phyloP scores from a whole-genome alignment of 2,113 vertebrate species.

The Chionodraco myersi region DNA sequence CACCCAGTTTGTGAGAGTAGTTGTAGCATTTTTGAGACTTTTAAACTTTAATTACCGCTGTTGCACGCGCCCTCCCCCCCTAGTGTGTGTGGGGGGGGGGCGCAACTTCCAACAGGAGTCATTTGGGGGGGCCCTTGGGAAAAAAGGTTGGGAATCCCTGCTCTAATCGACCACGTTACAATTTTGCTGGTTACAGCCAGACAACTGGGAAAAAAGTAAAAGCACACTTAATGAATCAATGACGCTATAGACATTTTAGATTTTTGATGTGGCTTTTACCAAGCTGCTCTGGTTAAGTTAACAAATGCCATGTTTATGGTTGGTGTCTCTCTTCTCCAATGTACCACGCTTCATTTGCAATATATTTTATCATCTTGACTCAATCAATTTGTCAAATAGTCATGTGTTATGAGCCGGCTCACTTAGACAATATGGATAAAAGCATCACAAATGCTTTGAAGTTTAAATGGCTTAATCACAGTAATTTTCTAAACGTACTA shows the following conservation, averaged over 20 bases:
- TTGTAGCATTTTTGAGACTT: too few relatives aligned
- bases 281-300: neutral
- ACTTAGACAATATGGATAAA: too few relatives aligned
- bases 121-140: too few relatives aligned
- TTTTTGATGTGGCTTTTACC: neutral
- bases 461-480: too few relatives aligned
- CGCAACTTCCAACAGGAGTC: too few relatives aligned
- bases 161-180: neutral
- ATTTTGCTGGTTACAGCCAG: neutral
- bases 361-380: neutral
- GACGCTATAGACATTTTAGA: neutral
- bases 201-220: neutral
- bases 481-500: too few relatives aligned
- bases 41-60: too few relatives aligned
- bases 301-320: neutral
- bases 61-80: too few relatives aligned
- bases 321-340: neutral
- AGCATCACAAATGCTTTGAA: too few relatives aligned
- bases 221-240: neutral
- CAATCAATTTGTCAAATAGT: neutral
- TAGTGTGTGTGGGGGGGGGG: too few relatives aligned
- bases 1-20: too few relatives aligned
- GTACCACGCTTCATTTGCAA: neutral
- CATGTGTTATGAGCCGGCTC: neutral
- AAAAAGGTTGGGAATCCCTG: too few relatives aligned